Evolutionary conservation across 2,113 vertebrate genomes (phyloP), one percentile per base, ranked within the genome.

Genomic region (Saguinus imperator): DNA sequence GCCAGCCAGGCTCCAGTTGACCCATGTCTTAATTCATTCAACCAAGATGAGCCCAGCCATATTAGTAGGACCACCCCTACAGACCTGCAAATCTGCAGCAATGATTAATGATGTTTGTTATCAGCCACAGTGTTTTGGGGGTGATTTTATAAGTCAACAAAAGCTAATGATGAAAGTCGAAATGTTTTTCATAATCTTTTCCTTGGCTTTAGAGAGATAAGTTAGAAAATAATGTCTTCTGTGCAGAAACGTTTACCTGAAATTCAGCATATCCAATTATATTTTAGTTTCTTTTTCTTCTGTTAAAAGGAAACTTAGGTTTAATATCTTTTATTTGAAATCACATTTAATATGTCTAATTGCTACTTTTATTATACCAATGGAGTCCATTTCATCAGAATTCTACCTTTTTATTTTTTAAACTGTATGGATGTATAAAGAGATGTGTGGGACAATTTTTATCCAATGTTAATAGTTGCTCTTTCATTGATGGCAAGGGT

Each of bases 131-230:
- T 52, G 64, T 61, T 91, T 76, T 43, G 40, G 35, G 61, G 21
- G 45, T 48, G 18, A 52, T 73, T 73, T 70, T 76, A 52, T 58
- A 52, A 72, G n/a, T 29, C 52, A 82, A 50, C 5, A 61, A 86
- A 85, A 68, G 6, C 50, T 70, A 52, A 68, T 21, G 35, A 48
- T 35, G 3, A 84, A 57, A 29, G 45, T 17, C 43, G 32, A 88
- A 76, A 35, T 61, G 12, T 90, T 80, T 90, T 94, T 77, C n/a
- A 57, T 61, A 70, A 75, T 80, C 64, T 37, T 92, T 89, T 87
- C 64, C 58, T 70, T 87, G 57, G 13, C 17, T 85, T 91, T 45
- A 57, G 48, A 73, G 61, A 94, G n/a, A 50, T 8, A 75, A 79
- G n/a, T 87, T 86, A 89, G 66, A 55, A 89, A 84, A 76, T 66